These are phyloP conservation scores for Conus canariensis DNA, from an alignment of 2,888 invertebrate genomes.

Conservation along the genomic window DNA sequence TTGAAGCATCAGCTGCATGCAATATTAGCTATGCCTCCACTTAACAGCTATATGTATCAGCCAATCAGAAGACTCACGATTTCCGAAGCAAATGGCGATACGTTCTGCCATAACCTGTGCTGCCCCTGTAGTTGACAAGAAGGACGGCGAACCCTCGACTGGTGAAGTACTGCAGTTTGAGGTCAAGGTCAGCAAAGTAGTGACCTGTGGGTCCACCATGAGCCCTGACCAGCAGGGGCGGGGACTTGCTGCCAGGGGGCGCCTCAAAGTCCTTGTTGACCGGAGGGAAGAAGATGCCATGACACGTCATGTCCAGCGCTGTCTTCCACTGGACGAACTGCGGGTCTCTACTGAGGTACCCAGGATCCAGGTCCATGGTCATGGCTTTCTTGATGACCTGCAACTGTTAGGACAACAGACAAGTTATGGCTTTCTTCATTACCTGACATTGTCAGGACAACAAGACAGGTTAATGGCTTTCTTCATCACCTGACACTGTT, in stretches of 20 bases:
- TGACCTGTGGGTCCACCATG: constrained; percentile 79
- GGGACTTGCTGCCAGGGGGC: constrained; percentile 68
- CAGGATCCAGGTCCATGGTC: constrained; percentile 59
- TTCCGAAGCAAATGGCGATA: constrained; percentile 75
- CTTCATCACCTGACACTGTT: too few relatives aligned
- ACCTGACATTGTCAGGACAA: constrained; percentile 57
- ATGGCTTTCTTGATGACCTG: constrained; percentile 64
- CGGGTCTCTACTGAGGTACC: constrained; percentile 75
- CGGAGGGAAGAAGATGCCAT: constrained; percentile 77
- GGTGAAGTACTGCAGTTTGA: constrained; percentile 78
- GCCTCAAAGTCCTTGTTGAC: constrained; percentile 75
- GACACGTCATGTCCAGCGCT: constrained; percentile 61
- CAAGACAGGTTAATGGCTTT: too few relatives aligned
- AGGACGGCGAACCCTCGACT: constrained; percentile 79
- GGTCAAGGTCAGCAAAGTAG: constrained; percentile 67
- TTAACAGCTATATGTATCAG: background rate
- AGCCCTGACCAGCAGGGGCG: constrained; percentile 77
- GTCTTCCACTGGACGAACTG: constrained; percentile 75
- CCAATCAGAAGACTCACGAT: constrained; percentile 60
- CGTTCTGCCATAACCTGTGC: constrained; percentile 78
- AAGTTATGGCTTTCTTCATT: constrained; percentile 61
- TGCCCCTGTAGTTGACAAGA: constrained; percentile 80
- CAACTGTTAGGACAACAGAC: constrained; percentile 55
- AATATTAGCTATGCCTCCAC: too few relatives aligned
- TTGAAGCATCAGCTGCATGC: too few relatives aligned